phyloP scores from a whole-genome alignment of 1,140 invertebrate genomes.

The Platorchestia sp. region DNA sequence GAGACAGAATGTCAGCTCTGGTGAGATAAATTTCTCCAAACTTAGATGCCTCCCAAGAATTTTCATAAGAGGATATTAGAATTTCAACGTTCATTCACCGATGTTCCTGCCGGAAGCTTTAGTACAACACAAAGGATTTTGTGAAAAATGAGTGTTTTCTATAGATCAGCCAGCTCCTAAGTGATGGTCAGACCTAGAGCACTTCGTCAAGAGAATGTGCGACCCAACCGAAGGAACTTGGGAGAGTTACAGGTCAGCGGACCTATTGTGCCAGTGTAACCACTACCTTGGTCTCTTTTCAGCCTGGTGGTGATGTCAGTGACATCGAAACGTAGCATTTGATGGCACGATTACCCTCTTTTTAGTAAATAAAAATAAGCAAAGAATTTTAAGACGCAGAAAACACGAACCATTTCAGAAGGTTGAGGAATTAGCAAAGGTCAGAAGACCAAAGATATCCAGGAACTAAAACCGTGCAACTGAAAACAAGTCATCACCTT shows the following conservation, averaged over 20 bases:
- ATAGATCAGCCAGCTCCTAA: background rate
- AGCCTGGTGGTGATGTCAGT: no score
- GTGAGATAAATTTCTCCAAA: background rate
- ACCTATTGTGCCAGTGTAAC: no score
- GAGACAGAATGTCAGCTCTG: background rate
- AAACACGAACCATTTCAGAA: no score
- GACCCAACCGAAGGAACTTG: no score
- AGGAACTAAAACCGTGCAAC: background rate
- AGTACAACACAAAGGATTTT: background rate
- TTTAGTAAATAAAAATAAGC: no score
- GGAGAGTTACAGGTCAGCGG: no score
- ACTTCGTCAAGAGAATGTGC: background rate
- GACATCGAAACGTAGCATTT: no score
- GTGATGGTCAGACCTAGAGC: background rate
- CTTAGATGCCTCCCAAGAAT: background rate
- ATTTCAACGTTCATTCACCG: background rate
- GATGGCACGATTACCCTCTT: no score
- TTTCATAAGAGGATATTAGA: background rate
- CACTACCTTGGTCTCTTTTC: no score
- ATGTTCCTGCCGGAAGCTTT: background rate
- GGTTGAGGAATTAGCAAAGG: no score
- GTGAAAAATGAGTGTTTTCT: background rate
- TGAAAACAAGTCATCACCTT: constrained; percentile 68
- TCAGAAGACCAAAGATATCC: background rate
- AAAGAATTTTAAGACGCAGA: no score